These are phyloP conservation scores for Uromys caudimaculatus DNA, from an alignment of 2,797 vertebrate genomes.

Conservation along the genomic window DNA sequence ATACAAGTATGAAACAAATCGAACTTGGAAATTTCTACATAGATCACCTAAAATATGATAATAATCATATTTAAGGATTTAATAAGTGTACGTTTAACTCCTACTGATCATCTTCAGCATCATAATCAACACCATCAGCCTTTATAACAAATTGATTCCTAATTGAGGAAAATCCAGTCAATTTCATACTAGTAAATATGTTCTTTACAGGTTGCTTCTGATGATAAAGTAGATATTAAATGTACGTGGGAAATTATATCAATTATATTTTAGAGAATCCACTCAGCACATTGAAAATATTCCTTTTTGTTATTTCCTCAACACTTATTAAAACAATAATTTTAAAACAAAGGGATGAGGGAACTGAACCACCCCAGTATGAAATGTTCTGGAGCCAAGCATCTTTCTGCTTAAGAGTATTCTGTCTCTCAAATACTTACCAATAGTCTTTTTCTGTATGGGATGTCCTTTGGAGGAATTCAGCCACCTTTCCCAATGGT, in stretches of 20 bases:
- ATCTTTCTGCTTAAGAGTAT: background rate
- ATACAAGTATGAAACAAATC: background rate
- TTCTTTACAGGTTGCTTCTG: background rate
- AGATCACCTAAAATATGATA: background rate
- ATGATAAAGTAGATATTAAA: background rate
- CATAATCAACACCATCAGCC: background rate
- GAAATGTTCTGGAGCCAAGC: background rate
- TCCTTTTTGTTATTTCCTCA: background rate
- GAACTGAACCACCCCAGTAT: background rate
- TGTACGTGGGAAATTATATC: background rate
- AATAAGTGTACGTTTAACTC: background rate
- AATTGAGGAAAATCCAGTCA: background rate
- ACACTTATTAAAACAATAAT: background rate
- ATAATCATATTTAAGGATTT: background rate
- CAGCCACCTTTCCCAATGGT: background rate
- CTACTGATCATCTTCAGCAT: background rate
- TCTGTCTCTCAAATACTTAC: background rate
- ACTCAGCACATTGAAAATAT: background rate
- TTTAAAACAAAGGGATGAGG: background rate
- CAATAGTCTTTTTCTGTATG: background rate
- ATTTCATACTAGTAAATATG: background rate
- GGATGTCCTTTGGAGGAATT: background rate
- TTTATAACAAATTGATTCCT: background rate
- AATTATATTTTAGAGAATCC: background rate
- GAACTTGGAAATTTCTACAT: background rate